These are phyloP conservation scores for Ochotona curzoniae DNA, from an alignment of 2,113 vertebrate species.

Conservation along the genomic window DNA sequence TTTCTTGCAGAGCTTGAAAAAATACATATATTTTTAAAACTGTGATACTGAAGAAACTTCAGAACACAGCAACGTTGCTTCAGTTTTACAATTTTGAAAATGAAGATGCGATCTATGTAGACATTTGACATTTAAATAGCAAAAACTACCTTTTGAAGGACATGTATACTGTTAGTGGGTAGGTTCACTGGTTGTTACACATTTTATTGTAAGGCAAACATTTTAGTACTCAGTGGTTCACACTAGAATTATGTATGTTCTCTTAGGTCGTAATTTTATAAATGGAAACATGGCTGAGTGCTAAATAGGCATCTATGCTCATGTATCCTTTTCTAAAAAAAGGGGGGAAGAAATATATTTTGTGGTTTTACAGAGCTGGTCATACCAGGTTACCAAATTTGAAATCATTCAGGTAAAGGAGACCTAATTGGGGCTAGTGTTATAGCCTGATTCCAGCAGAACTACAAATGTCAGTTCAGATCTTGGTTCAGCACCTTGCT, in stretches of 20 bases:
- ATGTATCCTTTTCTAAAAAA: background rate
- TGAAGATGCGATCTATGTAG: constrained; percentile 6
- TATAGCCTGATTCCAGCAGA: too few relatives aligned
- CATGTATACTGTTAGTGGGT: background rate
- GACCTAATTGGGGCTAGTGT: background rate
- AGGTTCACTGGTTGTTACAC: background rate
- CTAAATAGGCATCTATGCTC: background rate
- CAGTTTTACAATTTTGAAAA: constrained; percentile 25
- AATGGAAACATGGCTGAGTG: background rate
- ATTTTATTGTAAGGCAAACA: background rate
- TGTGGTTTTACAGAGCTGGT: background rate
- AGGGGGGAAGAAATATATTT: background rate
- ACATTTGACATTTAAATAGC: background rate
- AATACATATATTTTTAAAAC: background rate
- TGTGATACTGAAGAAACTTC: background rate
- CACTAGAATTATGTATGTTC: background rate
- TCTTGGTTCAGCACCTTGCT: too few relatives aligned
- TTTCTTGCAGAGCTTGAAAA: constrained; percentile 17
- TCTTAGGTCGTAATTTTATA: constrained; percentile 20
- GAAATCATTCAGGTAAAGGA: constrained; percentile 12
- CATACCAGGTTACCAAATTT: background rate
- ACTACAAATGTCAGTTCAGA: too few relatives aligned
- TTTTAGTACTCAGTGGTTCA: constrained; percentile 22
- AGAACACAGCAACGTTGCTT: background rate
- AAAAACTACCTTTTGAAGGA: background rate